Evolutionary conservation across 2,888 invertebrate species (phyloP), one percentile per base, ranked within the genome.

Genomic region (Scrobipalpa atriplicella): DNA sequence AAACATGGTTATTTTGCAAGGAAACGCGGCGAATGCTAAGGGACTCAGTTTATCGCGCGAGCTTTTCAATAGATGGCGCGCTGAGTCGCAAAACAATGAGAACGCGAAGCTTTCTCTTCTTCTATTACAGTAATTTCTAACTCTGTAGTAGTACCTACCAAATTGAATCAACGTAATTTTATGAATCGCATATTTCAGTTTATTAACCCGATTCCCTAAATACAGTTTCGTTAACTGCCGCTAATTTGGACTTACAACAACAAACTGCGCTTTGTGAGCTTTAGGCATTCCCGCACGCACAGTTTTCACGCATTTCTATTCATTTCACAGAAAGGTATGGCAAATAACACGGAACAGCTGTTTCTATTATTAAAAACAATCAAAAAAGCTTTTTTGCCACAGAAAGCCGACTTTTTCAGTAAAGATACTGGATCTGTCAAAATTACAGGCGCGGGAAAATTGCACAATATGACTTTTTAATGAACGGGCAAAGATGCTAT

Each of bases 31-130:
- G 18, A n/a, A 62, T 47, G n/a, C 16, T n/a, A 47, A 47, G 16
- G 47, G 47, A 52, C 63, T 52, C 16, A 0, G 64, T 38, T 56
- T 3, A 47, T 54, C 36, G 64, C 51, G 61, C 41, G 58, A 68
- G 63, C 70, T 69, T 74, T 73, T 68, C 82, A 71, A 70, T 81
- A 90, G 89, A 90, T 90, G 89, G 89, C 89, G 87, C 77, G 70
- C 81, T 78, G 69, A 66, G 86, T 81, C 68, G 65, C 81, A 81
- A 84, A 88, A 87, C 83, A 87, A 82, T 77, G 66, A 72, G 66
- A 69, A 52, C 18, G 9, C 11, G 21, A 68, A 62, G 62, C 69
- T 68, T 78, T 78, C 72, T 68, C 56, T 36, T 18, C 29, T 2
- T 56, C 69, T 69, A 67, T 75, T 72, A 73, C 72, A 62, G 69